Evolutionary conservation across 2,888 invertebrate species (phyloP).

Genomic region (Merodon equestris): DNA sequence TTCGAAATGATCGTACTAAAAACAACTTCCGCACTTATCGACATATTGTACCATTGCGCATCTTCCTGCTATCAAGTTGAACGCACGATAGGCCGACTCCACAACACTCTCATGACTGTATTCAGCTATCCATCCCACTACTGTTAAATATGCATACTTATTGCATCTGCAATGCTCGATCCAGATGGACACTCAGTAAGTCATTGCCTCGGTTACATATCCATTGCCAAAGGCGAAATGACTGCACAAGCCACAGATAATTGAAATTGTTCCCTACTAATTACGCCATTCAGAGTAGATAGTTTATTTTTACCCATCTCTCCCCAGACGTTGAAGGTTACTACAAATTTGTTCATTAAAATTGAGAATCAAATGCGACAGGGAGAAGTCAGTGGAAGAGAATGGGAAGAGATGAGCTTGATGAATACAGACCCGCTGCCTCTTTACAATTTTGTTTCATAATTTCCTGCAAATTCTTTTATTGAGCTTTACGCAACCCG

Average conservation of each 20-base stretch:
- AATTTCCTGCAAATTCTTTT: slow-evolving; percentile 5
- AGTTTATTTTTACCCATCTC: slow-evolving; percentile 5
- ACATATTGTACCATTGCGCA: too few relatives aligned
- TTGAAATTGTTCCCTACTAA: slow-evolving; percentile 27
- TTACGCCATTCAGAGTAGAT: slow-evolving; percentile 12
- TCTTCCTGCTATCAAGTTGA: too few relatives aligned
- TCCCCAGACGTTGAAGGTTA: background rate
- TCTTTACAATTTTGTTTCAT: background rate
- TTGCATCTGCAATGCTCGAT: too few relatives aligned
- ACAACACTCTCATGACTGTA: too few relatives aligned
- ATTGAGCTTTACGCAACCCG: slow-evolving; percentile 33
- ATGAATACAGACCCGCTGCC: background rate
- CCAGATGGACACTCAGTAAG: background rate
- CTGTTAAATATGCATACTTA: too few relatives aligned
- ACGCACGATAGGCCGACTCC: too few relatives aligned
- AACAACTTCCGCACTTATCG: too few relatives aligned
- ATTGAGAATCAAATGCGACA: too few relatives aligned
- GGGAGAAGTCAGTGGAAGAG: too few relatives aligned
- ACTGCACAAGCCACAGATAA: slow-evolving; percentile 10
- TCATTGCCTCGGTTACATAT: slow-evolving; percentile 11
- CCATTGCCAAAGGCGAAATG: slow-evolving; percentile 22
- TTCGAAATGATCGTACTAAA: too few relatives aligned
- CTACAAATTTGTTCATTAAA: background rate
- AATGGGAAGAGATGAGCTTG: too few relatives aligned
- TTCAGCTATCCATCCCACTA: too few relatives aligned